A percentile compares a stretch with the other conserved stretches of the same genome.
These are phyloP conservation scores for Ceratitis capitata DNA, from an alignment of 1,140 invertebrate species.

Conservation along the genomic window DNA sequence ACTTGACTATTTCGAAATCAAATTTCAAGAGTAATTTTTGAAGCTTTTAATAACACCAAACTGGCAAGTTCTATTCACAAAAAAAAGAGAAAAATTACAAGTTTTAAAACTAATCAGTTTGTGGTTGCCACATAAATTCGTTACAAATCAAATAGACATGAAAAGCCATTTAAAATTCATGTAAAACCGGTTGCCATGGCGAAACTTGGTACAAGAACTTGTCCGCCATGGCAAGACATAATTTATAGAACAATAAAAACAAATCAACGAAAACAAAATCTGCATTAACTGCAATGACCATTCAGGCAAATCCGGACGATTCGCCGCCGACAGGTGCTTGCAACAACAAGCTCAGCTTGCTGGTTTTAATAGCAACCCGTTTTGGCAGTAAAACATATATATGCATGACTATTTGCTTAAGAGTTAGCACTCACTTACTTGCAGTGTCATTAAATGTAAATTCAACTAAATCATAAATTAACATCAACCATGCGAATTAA, in stretches of 20 bases:
- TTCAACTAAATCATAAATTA: conserved; percentile 1
- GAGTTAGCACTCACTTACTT: not conserved
- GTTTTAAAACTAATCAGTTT: not conserved
- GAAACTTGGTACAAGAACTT: conserved; percentile 28
- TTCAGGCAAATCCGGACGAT: conserved; percentile 5
- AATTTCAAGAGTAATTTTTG: not conserved
- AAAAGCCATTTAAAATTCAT: conserved; percentile 23
- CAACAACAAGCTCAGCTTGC: not conserved
- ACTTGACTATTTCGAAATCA: not conserved
- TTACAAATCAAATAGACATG: not conserved
- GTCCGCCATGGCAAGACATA: not conserved
- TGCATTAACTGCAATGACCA: not conserved
- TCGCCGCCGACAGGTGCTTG: conserved; percentile 24
- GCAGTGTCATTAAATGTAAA: not conserved
- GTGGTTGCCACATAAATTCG: not conserved
- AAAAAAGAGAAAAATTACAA: not conserved
- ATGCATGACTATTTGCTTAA: not conserved
- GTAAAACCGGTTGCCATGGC: conserved; percentile 5
- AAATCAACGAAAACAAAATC: not conserved
- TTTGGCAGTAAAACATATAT: not conserved
- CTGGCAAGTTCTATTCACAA: not conserved
- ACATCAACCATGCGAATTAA: conserved; percentile 39
- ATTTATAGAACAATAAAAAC: not conserved
- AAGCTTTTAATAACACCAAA: not conserved
- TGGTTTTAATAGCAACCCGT: not conserved